Conservation (phyloP, 2,113 vertebrate species). For the Cyanoderma ruficeps region DNA sequence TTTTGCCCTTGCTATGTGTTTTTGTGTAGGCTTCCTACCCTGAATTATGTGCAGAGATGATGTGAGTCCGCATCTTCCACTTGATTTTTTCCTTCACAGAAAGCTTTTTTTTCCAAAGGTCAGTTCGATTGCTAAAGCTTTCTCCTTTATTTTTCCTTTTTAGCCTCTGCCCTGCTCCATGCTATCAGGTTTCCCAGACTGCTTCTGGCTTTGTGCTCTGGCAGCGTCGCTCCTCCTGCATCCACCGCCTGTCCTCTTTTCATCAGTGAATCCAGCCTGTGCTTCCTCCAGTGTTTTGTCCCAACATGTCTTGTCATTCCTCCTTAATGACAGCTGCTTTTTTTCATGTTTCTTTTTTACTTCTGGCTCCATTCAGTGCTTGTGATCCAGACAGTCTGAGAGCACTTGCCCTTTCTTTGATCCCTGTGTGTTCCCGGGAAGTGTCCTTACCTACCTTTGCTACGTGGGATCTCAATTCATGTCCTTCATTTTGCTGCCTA, state of each 20-base stretch:
- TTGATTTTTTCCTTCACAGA: not conserved
- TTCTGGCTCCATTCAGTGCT: not conserved
- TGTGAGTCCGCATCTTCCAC: not conserved
- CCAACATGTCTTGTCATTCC: not conserved
- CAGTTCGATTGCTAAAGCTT: not conserved
- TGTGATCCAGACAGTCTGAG: constrained; percentile 5
- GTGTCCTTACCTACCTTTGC: not conserved
- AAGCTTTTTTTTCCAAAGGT: not conserved
- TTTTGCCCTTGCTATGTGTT: not conserved
- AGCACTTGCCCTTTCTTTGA: constrained; percentile 24
- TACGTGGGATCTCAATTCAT: not conserved
- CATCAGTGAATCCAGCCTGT: not conserved
- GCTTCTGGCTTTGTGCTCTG: not conserved
- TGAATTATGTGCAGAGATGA: not conserved
- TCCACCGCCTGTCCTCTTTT: not conserved
- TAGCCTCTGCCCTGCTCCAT: not conserved
- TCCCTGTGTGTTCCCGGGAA: not conserved
- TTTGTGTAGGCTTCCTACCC: not conserved
- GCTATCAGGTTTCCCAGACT: not conserved
- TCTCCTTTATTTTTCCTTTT: not conserved
- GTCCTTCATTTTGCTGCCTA: not conserved
- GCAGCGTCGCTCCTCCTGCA: fast-evolving
- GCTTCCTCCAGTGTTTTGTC: constrained; percentile 17
- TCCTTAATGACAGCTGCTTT: not conserved
- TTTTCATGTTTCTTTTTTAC: not conserved